Conservation (phyloP, 2,888 invertebrate species). For the Blomia tropicalis region DNA sequence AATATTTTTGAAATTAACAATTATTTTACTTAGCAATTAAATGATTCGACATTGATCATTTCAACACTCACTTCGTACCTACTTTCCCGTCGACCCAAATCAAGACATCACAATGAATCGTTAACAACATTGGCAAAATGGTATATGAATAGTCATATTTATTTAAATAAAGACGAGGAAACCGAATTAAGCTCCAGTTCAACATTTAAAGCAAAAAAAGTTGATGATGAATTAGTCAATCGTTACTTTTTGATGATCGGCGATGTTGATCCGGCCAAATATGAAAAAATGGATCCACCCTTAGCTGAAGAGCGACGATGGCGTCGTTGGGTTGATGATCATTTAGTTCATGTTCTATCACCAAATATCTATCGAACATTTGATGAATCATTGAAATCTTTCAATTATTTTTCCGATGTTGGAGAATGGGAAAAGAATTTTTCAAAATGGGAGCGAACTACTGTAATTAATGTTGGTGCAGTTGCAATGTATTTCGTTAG, state of each 20-base stretch:
- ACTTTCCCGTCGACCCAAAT: conserved; percentile 32
- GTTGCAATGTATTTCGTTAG: conserved; percentile 82
- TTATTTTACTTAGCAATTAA: conserved; percentile 51
- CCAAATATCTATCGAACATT: conserved; percentile 87
- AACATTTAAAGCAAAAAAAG: conserved; percentile 41
- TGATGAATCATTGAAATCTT: conserved; percentile 70
- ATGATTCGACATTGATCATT: conserved; percentile 85
- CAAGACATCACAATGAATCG: conserved; percentile 10
- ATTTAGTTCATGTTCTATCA: conserved; percentile 76
- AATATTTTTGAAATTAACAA: background rate
- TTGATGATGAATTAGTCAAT: conserved; percentile 59
- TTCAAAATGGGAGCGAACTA: conserved; percentile 60
- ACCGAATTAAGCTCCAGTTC: background rate
- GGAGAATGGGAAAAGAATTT: conserved; percentile 85
- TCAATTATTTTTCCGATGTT: conserved; percentile 78
- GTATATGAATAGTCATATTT: conserved; percentile 19
- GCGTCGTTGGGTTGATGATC: conserved; percentile 84
- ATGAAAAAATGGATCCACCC: conserved; percentile 15
- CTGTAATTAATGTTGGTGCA: conserved; percentile 83
- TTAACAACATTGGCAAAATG: conserved; percentile 10
- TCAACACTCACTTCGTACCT: conserved; percentile 67
- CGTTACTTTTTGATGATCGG: conserved; percentile 73
- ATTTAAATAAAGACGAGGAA: background rate
- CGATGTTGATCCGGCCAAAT: conserved; percentile 33
- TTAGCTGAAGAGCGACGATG: conserved; percentile 64